Conservation (phyloP, 2,888 invertebrate genomes). For the Zhuqinia jingwanae region DNA sequence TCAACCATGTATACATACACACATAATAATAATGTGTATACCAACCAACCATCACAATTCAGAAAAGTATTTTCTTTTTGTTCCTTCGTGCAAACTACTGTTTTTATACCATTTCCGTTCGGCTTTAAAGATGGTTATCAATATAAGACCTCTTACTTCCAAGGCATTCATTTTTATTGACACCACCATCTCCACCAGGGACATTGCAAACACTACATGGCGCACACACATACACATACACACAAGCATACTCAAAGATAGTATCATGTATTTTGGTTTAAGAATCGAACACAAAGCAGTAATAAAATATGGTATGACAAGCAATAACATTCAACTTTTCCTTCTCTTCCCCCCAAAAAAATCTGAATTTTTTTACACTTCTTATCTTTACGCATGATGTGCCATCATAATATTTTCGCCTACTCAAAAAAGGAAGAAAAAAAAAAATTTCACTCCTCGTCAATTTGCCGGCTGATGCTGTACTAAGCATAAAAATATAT, state of each 20-base stretch:
- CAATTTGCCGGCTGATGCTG: neutral
- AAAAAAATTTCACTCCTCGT: slow-evolving; percentile 10
- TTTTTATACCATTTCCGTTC: neutral
- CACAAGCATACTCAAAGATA: too few species aligned
- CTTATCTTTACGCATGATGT: slow-evolving; percentile 19
- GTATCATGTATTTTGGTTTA: neutral
- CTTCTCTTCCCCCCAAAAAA: neutral
- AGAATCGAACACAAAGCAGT: slow-evolving; percentile 15
- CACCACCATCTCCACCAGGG: neutral
- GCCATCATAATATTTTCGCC: neutral
- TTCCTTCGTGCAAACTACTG: neutral
- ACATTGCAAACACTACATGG: neutral
- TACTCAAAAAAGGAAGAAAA: neutral
- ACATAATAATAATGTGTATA: too few species aligned
- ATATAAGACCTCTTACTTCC: neutral
- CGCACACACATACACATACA: neutral
- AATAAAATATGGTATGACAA: slow-evolving; percentile 29
- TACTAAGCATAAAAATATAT: slow-evolving; percentile 38
- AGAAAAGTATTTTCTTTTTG: neutral
- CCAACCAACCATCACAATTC: neutral
- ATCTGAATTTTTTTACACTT: slow-evolving; percentile 10
- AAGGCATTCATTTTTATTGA: slow-evolving; percentile 16
- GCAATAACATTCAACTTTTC: slow-evolving; percentile 6
- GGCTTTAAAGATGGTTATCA: slow-evolving; percentile 16
- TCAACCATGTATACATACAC: too few species aligned